Percentiles rank a stretch among this genome's conserved stretches.
Conservation (phyloP, 1,140 invertebrate genomes). For the Nephotettix cincticeps region DNA sequence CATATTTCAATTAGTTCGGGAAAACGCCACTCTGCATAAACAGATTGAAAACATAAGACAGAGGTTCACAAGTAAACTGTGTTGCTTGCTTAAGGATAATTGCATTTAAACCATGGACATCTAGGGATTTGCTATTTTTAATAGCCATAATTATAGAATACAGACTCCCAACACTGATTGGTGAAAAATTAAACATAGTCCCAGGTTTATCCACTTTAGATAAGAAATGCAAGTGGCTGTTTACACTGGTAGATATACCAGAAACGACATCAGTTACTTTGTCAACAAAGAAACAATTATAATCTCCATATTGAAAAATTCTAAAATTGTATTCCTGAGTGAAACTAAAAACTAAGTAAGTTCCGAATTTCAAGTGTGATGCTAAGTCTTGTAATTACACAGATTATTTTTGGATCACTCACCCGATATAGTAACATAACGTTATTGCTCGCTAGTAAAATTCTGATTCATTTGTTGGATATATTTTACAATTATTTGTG, state of each 20-base stretch:
- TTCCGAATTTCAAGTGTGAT: too few relatives aligned
- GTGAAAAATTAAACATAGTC: neutral
- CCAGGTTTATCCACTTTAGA: neutral
- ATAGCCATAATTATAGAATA: neutral
- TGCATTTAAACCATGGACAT: slow-evolving; percentile 9
- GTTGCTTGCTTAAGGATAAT: slow-evolving; percentile 5
- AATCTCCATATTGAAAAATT: too few relatives aligned
- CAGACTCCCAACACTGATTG: neutral
- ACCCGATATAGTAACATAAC: too few relatives aligned
- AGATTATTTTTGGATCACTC: too few relatives aligned
- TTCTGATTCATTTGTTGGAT: too few relatives aligned
- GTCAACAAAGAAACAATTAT: neutral
- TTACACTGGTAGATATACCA: neutral
- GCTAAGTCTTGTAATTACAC: too few relatives aligned
- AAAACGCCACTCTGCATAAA: neutral
- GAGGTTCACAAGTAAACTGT: neutral
- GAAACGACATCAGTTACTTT: neutral
- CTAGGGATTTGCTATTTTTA: neutral
- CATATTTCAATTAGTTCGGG: neutral
- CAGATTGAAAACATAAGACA: neutral
- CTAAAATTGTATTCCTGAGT: too few relatives aligned
- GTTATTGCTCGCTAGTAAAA: too few relatives aligned
- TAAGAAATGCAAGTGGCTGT: neutral
- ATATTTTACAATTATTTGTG: too few relatives aligned
- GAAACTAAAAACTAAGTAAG: too few relatives aligned